phyloP scores from a whole-genome alignment of 2,113 vertebrate species.

The Stegostoma tigrinum region DNA sequence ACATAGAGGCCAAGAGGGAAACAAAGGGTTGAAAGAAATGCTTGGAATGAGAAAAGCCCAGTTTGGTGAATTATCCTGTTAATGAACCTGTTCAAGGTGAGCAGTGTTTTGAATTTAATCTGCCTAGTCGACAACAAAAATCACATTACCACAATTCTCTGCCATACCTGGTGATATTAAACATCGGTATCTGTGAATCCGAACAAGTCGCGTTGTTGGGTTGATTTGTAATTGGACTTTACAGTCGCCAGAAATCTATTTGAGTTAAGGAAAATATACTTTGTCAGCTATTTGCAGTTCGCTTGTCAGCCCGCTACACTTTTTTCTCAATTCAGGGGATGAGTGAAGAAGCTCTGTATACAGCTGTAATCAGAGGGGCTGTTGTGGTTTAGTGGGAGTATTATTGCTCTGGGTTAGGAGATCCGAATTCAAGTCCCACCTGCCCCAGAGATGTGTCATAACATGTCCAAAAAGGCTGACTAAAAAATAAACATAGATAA shows the following conservation, averaged over 20 bases:
- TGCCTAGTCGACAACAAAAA: not conserved
- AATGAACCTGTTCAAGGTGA: not conserved
- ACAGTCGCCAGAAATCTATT: constrained; percentile 29
- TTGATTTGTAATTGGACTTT: constrained; percentile 21
- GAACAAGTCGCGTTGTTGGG: not conserved
- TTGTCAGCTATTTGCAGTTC: not conserved
- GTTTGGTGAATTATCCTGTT: not conserved
- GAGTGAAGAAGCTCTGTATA: not conserved
- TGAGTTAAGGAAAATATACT: not conserved
- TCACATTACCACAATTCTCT: not conserved
- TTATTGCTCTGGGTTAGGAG: no score
- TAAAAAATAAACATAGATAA: no score
- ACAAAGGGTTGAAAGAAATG: not conserved
- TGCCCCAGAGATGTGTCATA: no score
- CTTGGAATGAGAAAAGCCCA: not conserved
- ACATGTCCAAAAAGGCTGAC: no score
- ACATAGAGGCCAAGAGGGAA: not conserved
- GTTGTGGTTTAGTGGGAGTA: no score
- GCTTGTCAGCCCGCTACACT: not conserved
- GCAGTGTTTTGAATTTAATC: not conserved
- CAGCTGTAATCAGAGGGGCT: not conserved
- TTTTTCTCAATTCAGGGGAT: not conserved
- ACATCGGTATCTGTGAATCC: not conserved
- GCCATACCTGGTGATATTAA: constrained; percentile 25
- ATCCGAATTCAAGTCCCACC: no score